Base-by-base conservation (phyloP, 2,888 invertebrate genomes). In the Nemurella pictetii region DNA sequence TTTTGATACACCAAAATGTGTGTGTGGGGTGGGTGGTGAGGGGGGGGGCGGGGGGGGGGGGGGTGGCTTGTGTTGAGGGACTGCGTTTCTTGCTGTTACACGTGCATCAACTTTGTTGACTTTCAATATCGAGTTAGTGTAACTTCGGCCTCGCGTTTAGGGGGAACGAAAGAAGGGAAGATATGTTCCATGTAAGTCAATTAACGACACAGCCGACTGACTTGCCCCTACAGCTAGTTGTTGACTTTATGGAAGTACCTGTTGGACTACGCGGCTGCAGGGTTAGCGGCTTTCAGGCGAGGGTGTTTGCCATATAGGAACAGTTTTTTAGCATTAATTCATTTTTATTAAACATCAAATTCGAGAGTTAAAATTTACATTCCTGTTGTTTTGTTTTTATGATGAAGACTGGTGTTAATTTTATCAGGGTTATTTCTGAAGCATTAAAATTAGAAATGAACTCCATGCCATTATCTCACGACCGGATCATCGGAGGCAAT, bases 61-160 rank as follows among this genome's bases (percentile, higher is more conserved):
- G 20, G 55, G 55, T 55, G 15, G n/a, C 55, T 12, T 55, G 35
- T 35, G 55, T 55, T 55, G 55, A 55, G 55, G 55, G 55, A 55
- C 20, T 15, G 55, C 9, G 55, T 55, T 55, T 55, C 55, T 55
- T 55, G 55, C 55, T 55, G 75, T 26, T 27, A 75, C 75, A 75
- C 75, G 75, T 9, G n/a, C 75, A 75, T 75, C 75, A 28, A 75
- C 15, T 27, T 80, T 80, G 80, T 80, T 35, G 80, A 80, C 80
- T 80, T 80, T 80, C 80, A 35, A 80, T 80, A 80, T 80, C 32
- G 35, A 80, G 80, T 80, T 80, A 35, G 80, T 80, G 80, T 35
- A 80, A 80, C 80, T 80, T 35, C n/a, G 26, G 78, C 78, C 20
- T n/a, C 30, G 29, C n/a, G 78, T 30, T 26, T 75, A 29, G 75